Evolutionary conservation across 2,113 vertebrate genomes (phyloP), one percentile per base, ranked within the genome.

Genomic region (Cygnus atratus): DNA sequence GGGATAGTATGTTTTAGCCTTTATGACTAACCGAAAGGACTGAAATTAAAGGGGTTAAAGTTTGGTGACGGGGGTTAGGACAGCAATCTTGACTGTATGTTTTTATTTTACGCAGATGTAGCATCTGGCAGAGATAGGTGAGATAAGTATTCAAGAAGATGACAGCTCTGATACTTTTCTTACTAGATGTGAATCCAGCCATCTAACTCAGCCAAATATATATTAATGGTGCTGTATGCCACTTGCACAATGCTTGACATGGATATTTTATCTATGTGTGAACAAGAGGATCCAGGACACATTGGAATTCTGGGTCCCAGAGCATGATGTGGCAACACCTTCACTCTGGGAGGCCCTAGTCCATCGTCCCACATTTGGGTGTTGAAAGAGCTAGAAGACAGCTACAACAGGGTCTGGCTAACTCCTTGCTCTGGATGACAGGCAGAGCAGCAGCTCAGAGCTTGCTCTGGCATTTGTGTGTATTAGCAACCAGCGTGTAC

Each of bases 31-130:
- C 26, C 10, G 26, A 39, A 82, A 41, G 21, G 35, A 17, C 13
- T 4, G 5, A 66, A 54, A 80, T 43, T 6, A 67, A 16, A 9
- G 50, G 74, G 31, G 22, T 1, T 0, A 33, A 8, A 1, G 35
- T 83, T 58, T 63, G 6, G 5, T 75, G 22, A 4, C 3, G 3
- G 10, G 11, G 3, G 2, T 83, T 62, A 52, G 35, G 21, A 31
- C 25, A 86, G 26, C 19, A 80, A 80, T 17, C 19, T 83, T 62
- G 41, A 9, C n/a, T 84, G 33, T 91, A 12, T 79, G 22, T 10
- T 71, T 80, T 71, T 33, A 31, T 48, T 6, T 48, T 84, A 15
- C 3, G 70, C 10, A 73, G 25, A 65, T 24, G 46, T n/a, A 29
- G 8, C 11, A 28, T 62, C 29, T 78, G 46, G 35, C 66, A 75